Evolutionary conservation across 2,797 vertebrate genomes (phyloP), one percentile per base, ranked within the genome.

Genomic region (Micrastur ruficollis): DNA sequence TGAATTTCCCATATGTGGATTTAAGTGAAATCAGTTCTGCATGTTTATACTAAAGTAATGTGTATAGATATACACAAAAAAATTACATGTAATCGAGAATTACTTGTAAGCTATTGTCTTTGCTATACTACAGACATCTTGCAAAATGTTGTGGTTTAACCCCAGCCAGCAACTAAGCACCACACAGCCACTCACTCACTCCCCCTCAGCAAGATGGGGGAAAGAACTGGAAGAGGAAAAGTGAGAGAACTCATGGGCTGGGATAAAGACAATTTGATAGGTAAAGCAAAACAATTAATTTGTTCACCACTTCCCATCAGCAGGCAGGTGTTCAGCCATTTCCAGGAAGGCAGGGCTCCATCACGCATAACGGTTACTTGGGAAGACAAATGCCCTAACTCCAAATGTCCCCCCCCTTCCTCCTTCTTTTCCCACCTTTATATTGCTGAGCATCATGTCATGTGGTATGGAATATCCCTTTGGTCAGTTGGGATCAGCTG

Each of bases 321-420:
- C 32, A 50, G 47, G 21, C 47, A 8, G 29, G 25, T 61, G 27
- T 44, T 61, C 12, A 55, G 29, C 18, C 32, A 15, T 55, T 29
- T 44, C 18, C 46, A 17, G 27, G 36, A 78, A 7, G 32, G 18
- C 18, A 9, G 19, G 12, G 19, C 8, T 55, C 14, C 5, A 4
- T 55, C 14, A 11, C 8, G 1, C 3, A 0, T 9, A 14, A 27
- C 2, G 2, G 21, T 12, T 50, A 7, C 31, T 34, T n/a, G 12
- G 8, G 11, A 68, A 73, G 16, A 26, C 14, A 36, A 34, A 56
- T 26, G 6, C 5, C n/a, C 4, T 50, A 38, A 18, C 15, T 78
- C 21, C 27, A 7, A 36, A 11, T 6, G 8, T 52, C 9, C 25
- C 10, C 65, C 8, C 15, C 14, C 25, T 61, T 47, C 13, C 5